A percentile compares a stretch with the other conserved stretches of the same genome.
phyloP scores from a whole-genome alignment of 2,888 invertebrate genomes.

The Carabus problematicus region DNA sequence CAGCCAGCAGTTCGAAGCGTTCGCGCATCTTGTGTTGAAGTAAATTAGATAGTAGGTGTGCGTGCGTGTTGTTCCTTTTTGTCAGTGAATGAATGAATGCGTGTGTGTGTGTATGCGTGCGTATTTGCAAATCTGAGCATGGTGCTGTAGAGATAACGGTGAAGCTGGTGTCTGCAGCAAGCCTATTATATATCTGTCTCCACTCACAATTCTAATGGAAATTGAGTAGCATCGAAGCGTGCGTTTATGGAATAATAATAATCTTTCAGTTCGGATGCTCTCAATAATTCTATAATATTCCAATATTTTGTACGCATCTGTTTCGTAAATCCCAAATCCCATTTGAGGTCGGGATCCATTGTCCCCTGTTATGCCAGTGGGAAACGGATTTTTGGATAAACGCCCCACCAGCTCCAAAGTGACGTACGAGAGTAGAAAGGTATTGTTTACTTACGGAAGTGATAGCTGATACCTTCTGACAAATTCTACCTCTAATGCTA shows the following conservation, averaged over 20 bases:
- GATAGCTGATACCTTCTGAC: background rate
- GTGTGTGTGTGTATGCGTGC: no score
- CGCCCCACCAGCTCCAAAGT: conserved; percentile 1
- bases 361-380: conserved; percentile 14
- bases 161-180: background rate
- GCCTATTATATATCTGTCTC: conserved; percentile 37
- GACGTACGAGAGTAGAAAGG: conserved; percentile 7
- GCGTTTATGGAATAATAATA: conserved; percentile 36
- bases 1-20: no score
- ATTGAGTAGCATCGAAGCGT: conserved; percentile 36
- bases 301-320: conserved; percentile 41
- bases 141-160: conserved; percentile 9
- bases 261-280: conserved; percentile 35
- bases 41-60: no score
- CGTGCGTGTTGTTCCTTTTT: no score
- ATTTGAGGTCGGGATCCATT: conserved; percentile 32
- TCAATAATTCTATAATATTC: conserved; percentile 38
- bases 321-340: conserved; percentile 38
- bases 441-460: conserved; percentile 9
- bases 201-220: conserved; percentile 28
- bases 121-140: conserved; percentile 11
- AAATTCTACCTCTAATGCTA: background rate
- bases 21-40: no score
- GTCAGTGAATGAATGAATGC: no score
- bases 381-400: conserved; percentile 14